phyloP scores from a whole-genome alignment of 2,797 vertebrate species.

The Menidia menidia region DNA sequence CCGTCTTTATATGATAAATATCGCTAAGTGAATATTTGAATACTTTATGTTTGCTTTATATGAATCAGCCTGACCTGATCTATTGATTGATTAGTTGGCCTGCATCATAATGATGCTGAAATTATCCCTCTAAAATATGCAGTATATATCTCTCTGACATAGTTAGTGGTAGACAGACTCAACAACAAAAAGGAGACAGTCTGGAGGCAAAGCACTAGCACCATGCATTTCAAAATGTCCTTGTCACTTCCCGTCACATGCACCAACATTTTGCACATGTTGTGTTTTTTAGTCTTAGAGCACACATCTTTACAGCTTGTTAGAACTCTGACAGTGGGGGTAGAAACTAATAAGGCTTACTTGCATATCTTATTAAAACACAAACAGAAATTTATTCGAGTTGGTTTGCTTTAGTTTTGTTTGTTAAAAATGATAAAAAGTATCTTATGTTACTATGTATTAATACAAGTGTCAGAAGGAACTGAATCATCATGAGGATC shows the following conservation, averaged over 20 bases:
- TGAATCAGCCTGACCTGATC: too few relatives aligned
- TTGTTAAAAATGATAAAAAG: too few relatives aligned
- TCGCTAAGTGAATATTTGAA: too few relatives aligned
- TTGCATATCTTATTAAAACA: not conserved
- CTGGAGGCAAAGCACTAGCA: slow-evolving; percentile 13
- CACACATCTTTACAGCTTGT: slow-evolving; percentile 16
- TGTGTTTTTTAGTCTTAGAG: slow-evolving; percentile 22
- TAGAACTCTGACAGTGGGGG: not conserved
- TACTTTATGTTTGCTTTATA: too few relatives aligned
- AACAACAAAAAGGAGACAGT: slow-evolving; percentile 29
- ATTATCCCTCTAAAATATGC: slow-evolving; percentile 45
- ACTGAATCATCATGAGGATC: not conserved
- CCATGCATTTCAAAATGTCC: slow-evolving; percentile 48
- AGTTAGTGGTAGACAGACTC: slow-evolving; percentile 33
- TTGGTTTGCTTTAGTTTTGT: not conserved
- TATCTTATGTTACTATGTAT: not conserved
- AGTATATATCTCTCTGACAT: slow-evolving; percentile 28
- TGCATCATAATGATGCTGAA: slow-evolving; percentile 28
- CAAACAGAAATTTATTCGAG: not conserved
- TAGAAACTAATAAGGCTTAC: not conserved
- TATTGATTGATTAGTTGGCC: slow-evolving; percentile 21
- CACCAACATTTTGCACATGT: slow-evolving; percentile 21
- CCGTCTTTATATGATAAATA: too few relatives aligned
- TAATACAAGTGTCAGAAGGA: not conserved
- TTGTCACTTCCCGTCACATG: slow-evolving; percentile 54